These are phyloP conservation scores for Zhengitettix transpicula DNA, from an alignment of 2,888 invertebrate species.

Conservation along the genomic window DNA sequence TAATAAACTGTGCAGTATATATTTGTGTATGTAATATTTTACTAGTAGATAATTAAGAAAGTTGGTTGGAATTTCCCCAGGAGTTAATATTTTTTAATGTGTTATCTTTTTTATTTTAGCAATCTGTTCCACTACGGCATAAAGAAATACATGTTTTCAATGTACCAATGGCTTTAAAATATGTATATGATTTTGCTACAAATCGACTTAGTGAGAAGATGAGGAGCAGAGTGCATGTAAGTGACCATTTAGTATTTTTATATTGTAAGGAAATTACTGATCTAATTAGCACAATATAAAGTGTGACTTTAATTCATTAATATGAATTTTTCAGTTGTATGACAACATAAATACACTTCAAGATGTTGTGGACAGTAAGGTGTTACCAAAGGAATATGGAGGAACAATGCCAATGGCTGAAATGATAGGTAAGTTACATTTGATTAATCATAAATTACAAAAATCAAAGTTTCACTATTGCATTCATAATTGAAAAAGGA, in stretches of 20 bases:
- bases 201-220: slow-evolving; percentile 55
- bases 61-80: too few relatives aligned
- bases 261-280: not conserved
- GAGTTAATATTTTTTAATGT: not conserved
- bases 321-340: slow-evolving; percentile 32
- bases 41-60: too few relatives aligned
- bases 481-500: too few relatives aligned
- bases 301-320: not conserved
- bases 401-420: slow-evolving; percentile 50
- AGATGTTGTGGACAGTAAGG: slow-evolving; percentile 38
- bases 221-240: slow-evolving; percentile 44
- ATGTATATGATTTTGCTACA: slow-evolving; percentile 55
- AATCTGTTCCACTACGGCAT: slow-evolving; percentile 64
- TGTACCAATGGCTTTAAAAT: slow-evolving; percentile 52
- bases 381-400: slow-evolving; percentile 56
- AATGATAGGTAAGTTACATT: slow-evolving; percentile 36
- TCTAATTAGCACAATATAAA: too few relatives aligned
- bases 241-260: slow-evolving; percentile 8
- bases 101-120: slow-evolving; percentile 30
- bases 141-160: slow-evolving; percentile 58
- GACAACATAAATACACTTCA: slow-evolving; percentile 39
- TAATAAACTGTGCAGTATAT: too few relatives aligned
- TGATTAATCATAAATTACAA: too few relatives aligned
- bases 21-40: too few relatives aligned
- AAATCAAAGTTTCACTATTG: too few relatives aligned